These are phyloP conservation scores for Microchrysa polita DNA, from an alignment of 2,888 invertebrate genomes.

Conservation along the genomic window DNA sequence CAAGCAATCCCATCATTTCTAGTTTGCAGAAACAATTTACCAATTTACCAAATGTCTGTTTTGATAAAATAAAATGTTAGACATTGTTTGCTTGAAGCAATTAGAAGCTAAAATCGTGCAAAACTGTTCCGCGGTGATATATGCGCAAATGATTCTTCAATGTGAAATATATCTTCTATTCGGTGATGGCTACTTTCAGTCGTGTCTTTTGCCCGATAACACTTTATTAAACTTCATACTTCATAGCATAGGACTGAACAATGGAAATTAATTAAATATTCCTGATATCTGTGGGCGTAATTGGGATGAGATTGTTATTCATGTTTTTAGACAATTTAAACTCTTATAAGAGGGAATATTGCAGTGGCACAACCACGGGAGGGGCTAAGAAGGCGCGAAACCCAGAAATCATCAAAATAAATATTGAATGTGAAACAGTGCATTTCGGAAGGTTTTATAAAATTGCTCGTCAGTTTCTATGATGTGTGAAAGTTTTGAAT, in stretches of 20 bases:
- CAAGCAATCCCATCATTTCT: not conserved
- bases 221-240: slow-evolving; percentile 35
- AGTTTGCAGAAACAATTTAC: not conserved
- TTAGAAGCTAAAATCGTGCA: not conserved
- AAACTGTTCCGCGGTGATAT: not conserved
- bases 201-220: slow-evolving; percentile 9
- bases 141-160: not conserved
- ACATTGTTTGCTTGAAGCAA: slow-evolving; percentile 1
- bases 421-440: too few relatives aligned
- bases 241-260: not conserved
- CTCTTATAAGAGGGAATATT: too few relatives aligned
- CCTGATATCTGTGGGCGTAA: too few relatives aligned
- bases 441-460: too few relatives aligned
- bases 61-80: not conserved
- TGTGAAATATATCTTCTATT: not conserved
- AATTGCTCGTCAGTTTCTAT: too few relatives aligned
- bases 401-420: too few relatives aligned
- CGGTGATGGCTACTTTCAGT: slow-evolving; percentile 22
- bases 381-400: too few relatives aligned
- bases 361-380: too few relatives aligned
- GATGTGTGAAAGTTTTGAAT: too few relatives aligned
- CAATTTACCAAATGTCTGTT: not conserved
- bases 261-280: not conserved
- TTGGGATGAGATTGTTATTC: too few relatives aligned
- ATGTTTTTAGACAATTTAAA: too few relatives aligned